Conservation (phyloP, 2,113 vertebrate genomes). For the Sylvia atricapilla region DNA sequence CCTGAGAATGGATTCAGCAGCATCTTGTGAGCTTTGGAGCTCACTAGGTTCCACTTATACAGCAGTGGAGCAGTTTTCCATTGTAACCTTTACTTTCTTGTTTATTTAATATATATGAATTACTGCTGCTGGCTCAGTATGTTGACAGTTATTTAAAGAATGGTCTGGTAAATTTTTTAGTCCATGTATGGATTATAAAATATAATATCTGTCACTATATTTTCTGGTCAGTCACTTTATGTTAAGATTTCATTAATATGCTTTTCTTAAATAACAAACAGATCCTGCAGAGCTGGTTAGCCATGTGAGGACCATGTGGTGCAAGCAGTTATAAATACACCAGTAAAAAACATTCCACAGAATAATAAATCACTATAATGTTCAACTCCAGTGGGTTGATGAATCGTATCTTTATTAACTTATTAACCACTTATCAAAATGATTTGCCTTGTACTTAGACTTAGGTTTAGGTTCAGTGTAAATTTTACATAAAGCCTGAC, state of each 20-base stretch:
- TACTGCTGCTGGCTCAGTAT: not conserved
- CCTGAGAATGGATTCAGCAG: not conserved
- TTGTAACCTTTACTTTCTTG: not conserved
- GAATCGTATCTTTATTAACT: conserved; percentile 43
- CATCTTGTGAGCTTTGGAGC: not conserved
- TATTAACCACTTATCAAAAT: conserved; percentile 48
- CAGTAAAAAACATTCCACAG: conserved; percentile 47
- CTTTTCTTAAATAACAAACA: conserved; percentile 47
- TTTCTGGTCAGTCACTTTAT: conserved; percentile 23
- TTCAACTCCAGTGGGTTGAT: not conserved
- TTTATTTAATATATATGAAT: not conserved
- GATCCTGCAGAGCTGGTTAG: conserved; percentile 36
- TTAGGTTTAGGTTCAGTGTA: not conserved
- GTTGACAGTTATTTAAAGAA: conserved; percentile 5
- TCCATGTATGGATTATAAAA: not conserved
- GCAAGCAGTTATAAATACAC: conserved; percentile 54
- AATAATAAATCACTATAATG: conserved; percentile 40
- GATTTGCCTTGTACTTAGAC: not conserved
- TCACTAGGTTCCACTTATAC: not conserved
- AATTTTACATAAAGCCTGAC: conserved; percentile 29
- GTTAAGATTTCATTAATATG: conserved; percentile 15
- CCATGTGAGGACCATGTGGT: conserved; percentile 50
- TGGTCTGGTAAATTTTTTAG: not conserved
- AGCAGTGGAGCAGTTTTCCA: not conserved
- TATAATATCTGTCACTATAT: not conserved